Percentiles rank a stretch among this genome's conserved stretches.
Evolutionary conservation across 2,888 invertebrate genomes (phyloP).

Genomic region (Laothoe populi): DNA sequence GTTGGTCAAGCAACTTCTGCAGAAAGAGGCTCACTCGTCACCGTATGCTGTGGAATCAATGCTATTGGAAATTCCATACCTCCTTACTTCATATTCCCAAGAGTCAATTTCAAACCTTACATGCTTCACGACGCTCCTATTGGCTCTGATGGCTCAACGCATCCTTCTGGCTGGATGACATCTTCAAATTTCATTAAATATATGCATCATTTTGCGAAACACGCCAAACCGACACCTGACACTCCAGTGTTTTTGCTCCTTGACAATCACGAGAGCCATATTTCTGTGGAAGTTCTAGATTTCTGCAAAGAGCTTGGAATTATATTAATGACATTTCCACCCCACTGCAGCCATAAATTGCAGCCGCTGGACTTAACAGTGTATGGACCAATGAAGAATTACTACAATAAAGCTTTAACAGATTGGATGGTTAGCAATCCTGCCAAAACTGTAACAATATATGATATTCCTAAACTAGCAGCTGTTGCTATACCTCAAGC

Average conservation of each 20-base stretch:
- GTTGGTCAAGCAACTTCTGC: background rate
- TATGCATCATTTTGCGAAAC: background rate
- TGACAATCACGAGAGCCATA: background rate
- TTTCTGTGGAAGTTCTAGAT: slow-evolving; percentile 7
- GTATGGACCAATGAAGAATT: slow-evolving; percentile 35
- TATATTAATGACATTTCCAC: slow-evolving; percentile 35
- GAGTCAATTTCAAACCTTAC: background rate
- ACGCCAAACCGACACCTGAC: background rate
- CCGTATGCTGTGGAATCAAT: background rate
- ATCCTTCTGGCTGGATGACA: background rate
- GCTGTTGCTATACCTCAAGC: slow-evolving; percentile 7
- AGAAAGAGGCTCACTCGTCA: background rate
- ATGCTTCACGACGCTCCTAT: background rate
- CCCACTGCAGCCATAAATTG: slow-evolving; percentile 38
- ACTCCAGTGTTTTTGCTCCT: background rate
- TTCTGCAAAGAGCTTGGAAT: slow-evolving; percentile 32
- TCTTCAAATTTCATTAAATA: background rate
- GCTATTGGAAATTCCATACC: slow-evolving; percentile 1
- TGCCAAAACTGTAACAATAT: slow-evolving; percentile 13
- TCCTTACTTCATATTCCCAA: background rate
- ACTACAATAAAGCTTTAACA: slow-evolving; percentile 26
- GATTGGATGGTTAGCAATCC: slow-evolving; percentile 23
- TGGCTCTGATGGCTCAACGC: background rate
- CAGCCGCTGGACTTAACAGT: slow-evolving; percentile 35
- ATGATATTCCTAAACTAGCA: background rate